These are phyloP conservation scores for Calypte anna DNA, from an alignment of 2,113 vertebrate species.

Conservation along the genomic window DNA sequence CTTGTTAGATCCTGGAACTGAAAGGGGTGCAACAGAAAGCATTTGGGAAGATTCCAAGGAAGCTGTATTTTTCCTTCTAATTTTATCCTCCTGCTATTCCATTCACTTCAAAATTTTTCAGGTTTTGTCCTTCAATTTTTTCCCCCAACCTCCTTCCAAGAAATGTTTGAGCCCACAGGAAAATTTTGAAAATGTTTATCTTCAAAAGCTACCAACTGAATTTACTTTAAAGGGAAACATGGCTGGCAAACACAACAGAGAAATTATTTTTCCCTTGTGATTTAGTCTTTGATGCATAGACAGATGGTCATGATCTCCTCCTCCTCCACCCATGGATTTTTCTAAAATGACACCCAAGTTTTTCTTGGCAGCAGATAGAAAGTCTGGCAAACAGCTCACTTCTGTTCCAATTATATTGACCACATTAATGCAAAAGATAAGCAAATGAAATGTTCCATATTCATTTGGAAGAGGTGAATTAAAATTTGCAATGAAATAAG, in stretches of 20 bases:
- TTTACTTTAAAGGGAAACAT: constrained; percentile 18
- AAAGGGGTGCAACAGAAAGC: not conserved
- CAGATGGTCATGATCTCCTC: constrained; percentile 79
- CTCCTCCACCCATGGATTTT: constrained; percentile 79
- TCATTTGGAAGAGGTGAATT: constrained; percentile 73
- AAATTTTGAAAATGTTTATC: constrained; percentile 44
- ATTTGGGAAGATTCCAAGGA: not conserved
- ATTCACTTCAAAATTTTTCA: constrained; percentile 1
- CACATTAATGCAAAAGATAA: constrained; percentile 80
- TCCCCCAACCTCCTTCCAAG: not conserved
- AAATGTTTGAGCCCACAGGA: not conserved
- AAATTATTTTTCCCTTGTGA: constrained; percentile 53
- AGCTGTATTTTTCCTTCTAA: not conserved
- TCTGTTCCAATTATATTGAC: constrained; percentile 80
- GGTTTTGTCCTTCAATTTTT: constrained; percentile 15
- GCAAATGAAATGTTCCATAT: constrained; percentile 77
- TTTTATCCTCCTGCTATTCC: constrained; percentile 20
- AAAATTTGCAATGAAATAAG: constrained; percentile 72
- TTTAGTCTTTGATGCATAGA: constrained; percentile 69
- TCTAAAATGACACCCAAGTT: constrained; percentile 84
- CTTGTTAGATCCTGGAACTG: not conserved
- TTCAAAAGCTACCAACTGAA: constrained; percentile 31
- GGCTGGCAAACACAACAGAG: constrained; percentile 48
- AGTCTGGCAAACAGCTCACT: constrained; percentile 80
- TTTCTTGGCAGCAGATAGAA: constrained; percentile 81